These are phyloP conservation scores for Sclerodermus sp. DNA, from an alignment of 2,888 invertebrate genomes.

Conservation along the genomic window DNA sequence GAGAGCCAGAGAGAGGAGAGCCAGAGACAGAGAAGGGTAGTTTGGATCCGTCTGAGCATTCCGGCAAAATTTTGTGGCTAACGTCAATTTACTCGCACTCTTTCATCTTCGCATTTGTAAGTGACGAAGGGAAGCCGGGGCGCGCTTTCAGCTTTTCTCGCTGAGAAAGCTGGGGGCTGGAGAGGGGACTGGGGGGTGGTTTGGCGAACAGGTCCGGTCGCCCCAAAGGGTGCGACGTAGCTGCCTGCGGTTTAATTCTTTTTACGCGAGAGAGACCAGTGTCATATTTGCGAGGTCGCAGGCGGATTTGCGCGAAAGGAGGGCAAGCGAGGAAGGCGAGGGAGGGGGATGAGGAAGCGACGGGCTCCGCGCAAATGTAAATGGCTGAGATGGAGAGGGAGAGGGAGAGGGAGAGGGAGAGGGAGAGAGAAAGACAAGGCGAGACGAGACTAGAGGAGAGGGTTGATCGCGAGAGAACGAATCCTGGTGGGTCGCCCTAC, in stretches of 20 bases:
- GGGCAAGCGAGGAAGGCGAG: conserved; percentile 25
- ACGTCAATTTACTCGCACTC: conserved; percentile 3
- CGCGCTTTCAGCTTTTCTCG: too few species aligned
- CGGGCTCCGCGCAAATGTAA: conserved; percentile 19
- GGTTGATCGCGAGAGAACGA: conserved; percentile 29
- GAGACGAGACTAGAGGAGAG: conserved; percentile 12
- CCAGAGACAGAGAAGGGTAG: too few species aligned
- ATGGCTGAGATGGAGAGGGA: conserved; percentile 10
- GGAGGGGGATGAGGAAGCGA: too few species aligned
- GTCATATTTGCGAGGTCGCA: conserved; percentile 30
- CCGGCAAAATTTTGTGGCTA: too few species aligned
- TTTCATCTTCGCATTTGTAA: conserved; percentile 22
- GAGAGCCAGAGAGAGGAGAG: too few species aligned
- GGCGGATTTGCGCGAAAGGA: conserved; percentile 6
- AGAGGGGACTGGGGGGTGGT: conserved; percentile 17
- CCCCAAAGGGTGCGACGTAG: conserved; percentile 30
- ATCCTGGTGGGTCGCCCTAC: too few species aligned
- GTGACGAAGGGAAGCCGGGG: conserved; percentile 11
- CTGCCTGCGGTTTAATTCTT: conserved; percentile 33
- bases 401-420: conserved; percentile 22
- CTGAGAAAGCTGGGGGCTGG: conserved; percentile 12
- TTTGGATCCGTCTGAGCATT: too few species aligned
- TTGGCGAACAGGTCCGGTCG: conserved; percentile 20
- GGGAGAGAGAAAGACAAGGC: conserved; percentile 14
- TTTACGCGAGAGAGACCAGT: conserved; percentile 13